Evolutionary conservation across 2,113 vertebrate species (phyloP).

Genomic region (Poecilia latipinna): DNA sequence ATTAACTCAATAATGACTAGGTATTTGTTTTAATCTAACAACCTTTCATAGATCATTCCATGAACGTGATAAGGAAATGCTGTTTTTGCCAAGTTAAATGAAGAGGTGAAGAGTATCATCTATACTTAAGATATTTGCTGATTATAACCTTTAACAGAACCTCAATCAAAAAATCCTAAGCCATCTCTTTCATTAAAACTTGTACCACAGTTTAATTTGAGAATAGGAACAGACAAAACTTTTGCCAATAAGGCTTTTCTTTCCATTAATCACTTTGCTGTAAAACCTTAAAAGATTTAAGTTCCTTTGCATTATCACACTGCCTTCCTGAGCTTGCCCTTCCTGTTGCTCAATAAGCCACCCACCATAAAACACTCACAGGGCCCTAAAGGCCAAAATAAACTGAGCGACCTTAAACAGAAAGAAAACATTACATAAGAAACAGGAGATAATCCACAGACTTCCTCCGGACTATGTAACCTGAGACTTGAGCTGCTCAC

Average conservation of each 20-base stretch:
- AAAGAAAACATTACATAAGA: constrained; percentile 62
- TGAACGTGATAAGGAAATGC: not conserved
- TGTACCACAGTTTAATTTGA: too few relatives aligned
- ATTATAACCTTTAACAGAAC: not conserved
- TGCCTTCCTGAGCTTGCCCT: constrained; percentile 44
- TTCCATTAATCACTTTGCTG: not conserved
- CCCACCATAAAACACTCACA: constrained; percentile 53
- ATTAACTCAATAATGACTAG: not conserved
- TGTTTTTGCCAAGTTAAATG: not conserved
- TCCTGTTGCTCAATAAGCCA: constrained; percentile 51
- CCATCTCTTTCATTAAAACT: too few relatives aligned
- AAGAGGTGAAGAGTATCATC: not conserved
- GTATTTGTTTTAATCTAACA: not conserved
- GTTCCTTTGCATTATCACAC: constrained; percentile 55
- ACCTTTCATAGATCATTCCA: not conserved
- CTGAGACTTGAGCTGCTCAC: constrained; percentile 27
- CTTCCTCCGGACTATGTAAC: constrained; percentile 52
- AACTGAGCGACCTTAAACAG: constrained; percentile 53
- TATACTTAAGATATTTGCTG: not conserved
- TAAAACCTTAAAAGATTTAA: not conserved
- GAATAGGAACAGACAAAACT: too few relatives aligned
- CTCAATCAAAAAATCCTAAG: not conserved
- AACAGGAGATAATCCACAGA: constrained; percentile 57
- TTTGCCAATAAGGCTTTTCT: not conserved
- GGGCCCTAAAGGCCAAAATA: constrained; percentile 51